Base-by-base conservation (phyloP, 2,888 invertebrate genomes). In the Scaptomyza tumidula region DNA sequence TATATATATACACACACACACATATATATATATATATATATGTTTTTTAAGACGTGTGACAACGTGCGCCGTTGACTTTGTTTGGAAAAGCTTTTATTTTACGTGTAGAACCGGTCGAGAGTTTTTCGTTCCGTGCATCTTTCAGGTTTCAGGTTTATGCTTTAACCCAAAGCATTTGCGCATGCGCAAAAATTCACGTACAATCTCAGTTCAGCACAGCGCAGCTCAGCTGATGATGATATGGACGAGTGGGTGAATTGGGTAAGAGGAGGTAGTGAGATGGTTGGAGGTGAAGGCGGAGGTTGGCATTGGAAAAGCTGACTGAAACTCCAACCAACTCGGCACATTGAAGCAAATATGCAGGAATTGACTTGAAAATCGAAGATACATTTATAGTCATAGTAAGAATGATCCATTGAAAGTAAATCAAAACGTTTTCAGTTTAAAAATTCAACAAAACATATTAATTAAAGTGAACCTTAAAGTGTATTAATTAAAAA, bases 41-140 rank as follows among this genome's bases (percentile, higher is more conserved):
- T n/a, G 35, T 19, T 9, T 49, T 33, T 19, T 49, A 19, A 57
- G 71, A 76, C 76, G 74, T 71, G 79, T 74, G 79, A 74, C 77
- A 79, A 79, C 66, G 68, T 67, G 78, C 72, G 59, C 39, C 67
- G 69, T 60, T 78, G 69, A 70, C 68, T 80, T 65, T 63, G 70
- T 57, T 75, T 72, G 62, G 66, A 74, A 84, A 80, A 69, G 41
- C 64, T 53, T 66, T 65, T 50, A 10, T 53, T 4, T 19, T 19
- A 44, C 67, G 63, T 71, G 33, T 10, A 77, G 83, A 82, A 83
- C 82, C 82, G 80, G 81, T 46, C 52, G 55, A 14, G 31, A 37
- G 53, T 49, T 29, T 27, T 29, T 64, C 41, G 53, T 49, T 67
- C 45, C 64, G 56, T 55, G 71, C 57, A 78, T 72, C 57, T 63